These are phyloP conservation scores for Linyphia triangularis DNA, from an alignment of 2,888 invertebrate species.

Conservation along the genomic window DNA sequence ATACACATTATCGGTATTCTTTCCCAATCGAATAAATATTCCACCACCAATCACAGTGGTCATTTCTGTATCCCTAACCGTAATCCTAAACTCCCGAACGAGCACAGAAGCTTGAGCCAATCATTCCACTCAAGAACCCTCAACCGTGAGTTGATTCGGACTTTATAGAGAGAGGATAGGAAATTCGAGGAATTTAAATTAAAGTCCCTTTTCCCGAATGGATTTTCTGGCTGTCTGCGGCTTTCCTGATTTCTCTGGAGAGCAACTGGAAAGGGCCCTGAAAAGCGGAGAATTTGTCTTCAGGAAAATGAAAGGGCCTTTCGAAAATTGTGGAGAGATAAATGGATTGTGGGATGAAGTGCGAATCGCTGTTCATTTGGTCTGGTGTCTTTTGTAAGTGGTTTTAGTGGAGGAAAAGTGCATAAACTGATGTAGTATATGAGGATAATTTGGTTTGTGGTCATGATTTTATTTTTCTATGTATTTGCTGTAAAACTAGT, in stretches of 20 bases:
- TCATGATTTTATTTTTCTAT: neutral
- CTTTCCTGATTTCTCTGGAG: neutral
- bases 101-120: neutral
- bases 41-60: neutral
- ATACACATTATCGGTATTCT: too few relatives aligned
- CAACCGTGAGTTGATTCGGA: neutral
- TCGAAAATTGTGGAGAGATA: neutral
- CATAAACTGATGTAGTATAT: neutral
- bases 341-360: constrained; percentile 8
- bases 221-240: constrained; percentile 18
- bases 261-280: neutral
- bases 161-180: neutral
- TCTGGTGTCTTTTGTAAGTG: neutral
- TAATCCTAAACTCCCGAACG: neutral
- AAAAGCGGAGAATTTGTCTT: neutral
- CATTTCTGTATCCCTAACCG: neutral
- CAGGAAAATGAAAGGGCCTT: neutral
- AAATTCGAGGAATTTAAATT: constrained; percentile 29
- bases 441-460: neutral
- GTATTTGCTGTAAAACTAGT: too few relatives aligned
- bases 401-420: neutral
- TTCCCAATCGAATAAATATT: neutral
- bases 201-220: constrained; percentile 12
- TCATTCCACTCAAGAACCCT: neutral
- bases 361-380: neutral